Percentiles rank a stretch among this genome's conserved stretches.
Evolutionary conservation across 2,797 vertebrate species (phyloP).

Genomic region (Rallus crepitans): DNA sequence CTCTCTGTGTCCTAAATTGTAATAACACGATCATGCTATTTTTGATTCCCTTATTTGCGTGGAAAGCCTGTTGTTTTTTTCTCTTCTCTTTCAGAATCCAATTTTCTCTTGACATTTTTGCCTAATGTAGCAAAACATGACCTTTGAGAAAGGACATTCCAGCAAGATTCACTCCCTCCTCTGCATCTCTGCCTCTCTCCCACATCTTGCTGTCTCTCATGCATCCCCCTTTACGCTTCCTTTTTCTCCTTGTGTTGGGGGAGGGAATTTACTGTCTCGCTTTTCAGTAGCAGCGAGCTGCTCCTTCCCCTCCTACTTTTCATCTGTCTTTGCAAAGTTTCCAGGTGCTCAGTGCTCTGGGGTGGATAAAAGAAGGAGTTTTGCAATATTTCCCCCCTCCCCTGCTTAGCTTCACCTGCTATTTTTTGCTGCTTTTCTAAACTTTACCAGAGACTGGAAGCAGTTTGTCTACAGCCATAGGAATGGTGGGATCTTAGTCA

Average conservation of each 20-base stretch:
- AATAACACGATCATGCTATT: conserved; percentile 77
- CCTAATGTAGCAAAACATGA: conserved; percentile 87
- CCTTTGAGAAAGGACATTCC: conserved; percentile 90
- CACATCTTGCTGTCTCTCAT: conserved; percentile 51
- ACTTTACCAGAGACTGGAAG: neutral
- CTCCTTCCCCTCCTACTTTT: conserved; percentile 65
- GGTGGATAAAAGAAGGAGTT: neutral
- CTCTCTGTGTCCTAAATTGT: conserved; percentile 58
- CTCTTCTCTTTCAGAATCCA: conserved; percentile 84
- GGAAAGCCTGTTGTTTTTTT: conserved; percentile 79
- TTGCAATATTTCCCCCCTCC: neutral
- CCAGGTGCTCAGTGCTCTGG: conserved; percentile 24
- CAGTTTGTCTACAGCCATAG: neutral
- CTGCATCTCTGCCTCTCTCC: conserved; percentile 48
- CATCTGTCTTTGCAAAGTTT: conserved; percentile 50
- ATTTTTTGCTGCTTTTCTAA: neutral
- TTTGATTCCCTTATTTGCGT: conserved; percentile 80
- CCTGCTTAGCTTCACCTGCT: neutral
- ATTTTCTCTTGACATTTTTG: conserved; percentile 95
- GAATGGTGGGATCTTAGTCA: conserved; percentile 15
- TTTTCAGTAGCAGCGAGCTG: conserved; percentile 45
- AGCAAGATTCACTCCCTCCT: conserved; percentile 73
- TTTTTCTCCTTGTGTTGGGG: neutral
- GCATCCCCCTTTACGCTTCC: conserved; percentile 41
- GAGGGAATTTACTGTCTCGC: conserved; percentile 30